phyloP scores from a whole-genome alignment of 1,140 invertebrate genomes.

The Druon quercuslanigerum region DNA sequence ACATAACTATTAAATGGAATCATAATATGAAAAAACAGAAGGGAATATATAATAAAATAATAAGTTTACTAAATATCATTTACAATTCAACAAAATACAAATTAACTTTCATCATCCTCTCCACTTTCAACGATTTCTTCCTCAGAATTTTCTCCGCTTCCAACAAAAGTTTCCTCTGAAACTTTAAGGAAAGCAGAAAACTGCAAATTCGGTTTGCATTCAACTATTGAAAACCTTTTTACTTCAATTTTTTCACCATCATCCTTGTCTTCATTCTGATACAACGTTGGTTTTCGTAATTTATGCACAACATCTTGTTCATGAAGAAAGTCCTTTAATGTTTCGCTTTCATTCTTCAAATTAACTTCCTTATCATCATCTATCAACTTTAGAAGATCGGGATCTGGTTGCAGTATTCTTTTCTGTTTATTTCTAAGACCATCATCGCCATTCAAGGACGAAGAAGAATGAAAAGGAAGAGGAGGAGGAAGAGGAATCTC shows the following conservation, averaged over 20 bases:
- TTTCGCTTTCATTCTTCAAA: constrained; percentile 23
- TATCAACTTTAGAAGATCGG: background rate
- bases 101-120: constrained; percentile 23
- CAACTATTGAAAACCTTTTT: constrained; percentile 51
- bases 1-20: background rate
- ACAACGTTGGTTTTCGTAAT: background rate
- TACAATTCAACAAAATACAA: constrained; percentile 4
- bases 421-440: constrained; percentile 5
- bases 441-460: background rate
- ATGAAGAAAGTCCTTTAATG: constrained; percentile 40
- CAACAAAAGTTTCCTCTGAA: constrained; percentile 67
- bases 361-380: constrained; percentile 7
- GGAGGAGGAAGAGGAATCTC: constrained; percentile 41
- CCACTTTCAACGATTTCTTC: constrained; percentile 52
- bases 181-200: constrained; percentile 47
- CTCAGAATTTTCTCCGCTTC: constrained; percentile 72
- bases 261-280: constrained; percentile 35
- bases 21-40: background rate
- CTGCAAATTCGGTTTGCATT: constrained; percentile 38
- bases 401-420: background rate
- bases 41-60: background rate
- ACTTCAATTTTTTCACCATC: constrained; percentile 37
- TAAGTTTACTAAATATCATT: background rate
- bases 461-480: constrained; percentile 38
- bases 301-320: constrained; percentile 17